Conservation (phyloP, 2,888 invertebrate genomes). For the Scaptomyza cyrtandrae region DNA sequence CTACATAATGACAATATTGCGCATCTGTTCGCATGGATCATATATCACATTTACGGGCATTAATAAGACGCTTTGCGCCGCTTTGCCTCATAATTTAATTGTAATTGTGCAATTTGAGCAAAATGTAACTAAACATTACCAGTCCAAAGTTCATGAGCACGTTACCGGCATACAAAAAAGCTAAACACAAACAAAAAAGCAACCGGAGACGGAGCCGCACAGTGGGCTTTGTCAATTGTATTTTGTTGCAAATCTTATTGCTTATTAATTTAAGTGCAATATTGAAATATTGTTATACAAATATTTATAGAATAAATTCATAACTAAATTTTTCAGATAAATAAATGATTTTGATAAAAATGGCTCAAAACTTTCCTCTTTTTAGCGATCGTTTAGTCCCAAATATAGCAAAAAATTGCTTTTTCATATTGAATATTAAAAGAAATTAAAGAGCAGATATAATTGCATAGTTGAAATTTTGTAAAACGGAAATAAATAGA, state of each 20-base stretch:
- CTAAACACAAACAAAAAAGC: slow-evolving; percentile 22
- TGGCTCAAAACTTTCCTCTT: no score
- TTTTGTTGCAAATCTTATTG: neutral
- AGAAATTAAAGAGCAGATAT: neutral
- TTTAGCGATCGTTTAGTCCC: no score
- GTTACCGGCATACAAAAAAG: slow-evolving; percentile 40
- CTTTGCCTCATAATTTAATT: slow-evolving; percentile 63
- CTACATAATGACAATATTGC: slow-evolving; percentile 25
- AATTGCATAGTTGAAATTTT: neutral
- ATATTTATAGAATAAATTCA: no score
- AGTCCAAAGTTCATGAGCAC: slow-evolving; percentile 51
- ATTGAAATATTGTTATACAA: no score
- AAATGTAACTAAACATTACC: slow-evolving; percentile 49
- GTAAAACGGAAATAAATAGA: neutral
- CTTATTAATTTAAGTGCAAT: no score
- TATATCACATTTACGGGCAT: slow-evolving; percentile 59
- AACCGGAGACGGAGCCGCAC: slow-evolving; percentile 18
- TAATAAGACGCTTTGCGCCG: slow-evolving; percentile 64
- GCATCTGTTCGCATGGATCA: slow-evolving; percentile 42
- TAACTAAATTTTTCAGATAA: no score
- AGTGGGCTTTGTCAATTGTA: slow-evolving; percentile 6
- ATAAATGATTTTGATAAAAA: no score
- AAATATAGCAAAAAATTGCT: neutral
- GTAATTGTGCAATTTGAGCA: slow-evolving; percentile 69
- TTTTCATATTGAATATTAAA: neutral